Percentiles rank a stretch among this genome's conserved stretches.
These are phyloP conservation scores for Zaprionus ornatus DNA, from an alignment of 1,140 invertebrate species.

Conservation along the genomic window DNA sequence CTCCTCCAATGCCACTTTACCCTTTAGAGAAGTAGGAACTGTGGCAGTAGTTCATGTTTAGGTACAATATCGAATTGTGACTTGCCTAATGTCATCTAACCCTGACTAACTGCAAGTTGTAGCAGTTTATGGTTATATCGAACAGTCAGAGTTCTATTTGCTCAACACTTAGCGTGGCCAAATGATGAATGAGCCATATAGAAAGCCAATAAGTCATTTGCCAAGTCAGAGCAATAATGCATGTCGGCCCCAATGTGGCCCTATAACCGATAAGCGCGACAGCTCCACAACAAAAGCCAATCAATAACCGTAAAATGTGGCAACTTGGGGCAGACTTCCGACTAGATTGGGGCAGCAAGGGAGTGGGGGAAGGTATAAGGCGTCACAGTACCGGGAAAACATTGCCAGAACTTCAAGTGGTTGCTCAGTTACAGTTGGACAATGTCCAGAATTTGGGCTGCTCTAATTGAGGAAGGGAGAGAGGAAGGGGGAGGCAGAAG, in stretches of 20 bases:
- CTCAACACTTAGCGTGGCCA: conserved; percentile 7
- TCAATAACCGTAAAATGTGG: conserved; percentile 40
- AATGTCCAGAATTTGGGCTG: conserved; percentile 52
- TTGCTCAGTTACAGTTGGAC: conserved; percentile 40
- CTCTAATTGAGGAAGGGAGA: conserved; percentile 44
- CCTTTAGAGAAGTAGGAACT: too few relatives aligned
- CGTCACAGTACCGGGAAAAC: not conserved
- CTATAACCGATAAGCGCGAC: conserved; percentile 30
- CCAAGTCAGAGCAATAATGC: conserved; percentile 28
- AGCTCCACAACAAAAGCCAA: conserved; percentile 20
- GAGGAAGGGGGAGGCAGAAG: not conserved
- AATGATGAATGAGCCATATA: conserved; percentile 18
- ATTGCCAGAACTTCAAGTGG: not conserved
- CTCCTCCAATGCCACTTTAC: too few relatives aligned
- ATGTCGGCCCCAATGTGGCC: conserved; percentile 31
- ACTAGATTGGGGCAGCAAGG: not conserved
- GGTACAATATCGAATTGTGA: too few relatives aligned
- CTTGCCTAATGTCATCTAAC: not conserved
- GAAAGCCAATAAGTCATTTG: conserved; percentile 37
- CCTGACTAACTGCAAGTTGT: not conserved
- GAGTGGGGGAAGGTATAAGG: not conserved
- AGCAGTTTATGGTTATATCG: not conserved
- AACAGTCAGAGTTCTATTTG: conserved; percentile 8
- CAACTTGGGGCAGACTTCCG: conserved; percentile 5
- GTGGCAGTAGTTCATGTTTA: too few relatives aligned